A percentile compares a stretch with the other conserved stretches of the same genome.
phyloP scores from a whole-genome alignment of 2,888 invertebrate species.

The Magallana nippona region DNA sequence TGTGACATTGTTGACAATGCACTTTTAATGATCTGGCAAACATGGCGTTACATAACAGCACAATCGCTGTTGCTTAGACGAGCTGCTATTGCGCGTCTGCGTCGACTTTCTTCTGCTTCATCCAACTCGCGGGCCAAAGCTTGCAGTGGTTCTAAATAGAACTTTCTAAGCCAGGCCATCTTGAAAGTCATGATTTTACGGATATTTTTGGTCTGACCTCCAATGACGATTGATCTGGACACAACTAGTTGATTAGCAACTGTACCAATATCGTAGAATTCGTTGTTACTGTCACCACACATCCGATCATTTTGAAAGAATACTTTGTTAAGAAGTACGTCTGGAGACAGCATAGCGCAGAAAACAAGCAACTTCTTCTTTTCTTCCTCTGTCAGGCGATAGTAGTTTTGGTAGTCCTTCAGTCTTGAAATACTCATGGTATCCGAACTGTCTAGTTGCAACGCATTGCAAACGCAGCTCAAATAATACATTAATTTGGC shows the following conservation, averaged over 20 bases:
- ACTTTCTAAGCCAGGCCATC: slow-evolving; percentile 46
- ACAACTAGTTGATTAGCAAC: slow-evolving; percentile 46
- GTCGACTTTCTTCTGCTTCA: not conserved
- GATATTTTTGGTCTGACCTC: slow-evolving; percentile 44
- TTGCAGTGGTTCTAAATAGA: slow-evolving; percentile 51
- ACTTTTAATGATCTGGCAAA: too few relatives aligned
- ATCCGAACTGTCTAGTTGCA: slow-evolving; percentile 37
- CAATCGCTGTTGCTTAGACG: not conserved
- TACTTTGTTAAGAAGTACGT: slow-evolving; percentile 44
- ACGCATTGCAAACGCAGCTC: slow-evolving; percentile 32
- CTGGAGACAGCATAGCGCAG: slow-evolving; percentile 42
- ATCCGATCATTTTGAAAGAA: slow-evolving; percentile 49
- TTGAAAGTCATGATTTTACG: slow-evolving; percentile 53
- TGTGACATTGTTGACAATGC: too few relatives aligned
- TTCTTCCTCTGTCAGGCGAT: slow-evolving; percentile 19
- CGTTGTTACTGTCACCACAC: slow-evolving; percentile 47
- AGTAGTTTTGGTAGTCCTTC: slow-evolving; percentile 43
- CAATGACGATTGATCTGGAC: slow-evolving; percentile 47
- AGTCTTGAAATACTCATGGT: slow-evolving; percentile 23
- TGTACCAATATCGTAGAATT: slow-evolving; percentile 50
- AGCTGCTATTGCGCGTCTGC: not conserved
- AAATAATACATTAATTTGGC: slow-evolving; percentile 49
- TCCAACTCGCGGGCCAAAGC: slow-evolving; percentile 21
- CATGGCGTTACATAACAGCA: not conserved
- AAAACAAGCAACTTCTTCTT: slow-evolving; percentile 39